Base-by-base conservation (phyloP, 2,113 vertebrate genomes). In the Epinephelus fuscoguttatus region DNA sequence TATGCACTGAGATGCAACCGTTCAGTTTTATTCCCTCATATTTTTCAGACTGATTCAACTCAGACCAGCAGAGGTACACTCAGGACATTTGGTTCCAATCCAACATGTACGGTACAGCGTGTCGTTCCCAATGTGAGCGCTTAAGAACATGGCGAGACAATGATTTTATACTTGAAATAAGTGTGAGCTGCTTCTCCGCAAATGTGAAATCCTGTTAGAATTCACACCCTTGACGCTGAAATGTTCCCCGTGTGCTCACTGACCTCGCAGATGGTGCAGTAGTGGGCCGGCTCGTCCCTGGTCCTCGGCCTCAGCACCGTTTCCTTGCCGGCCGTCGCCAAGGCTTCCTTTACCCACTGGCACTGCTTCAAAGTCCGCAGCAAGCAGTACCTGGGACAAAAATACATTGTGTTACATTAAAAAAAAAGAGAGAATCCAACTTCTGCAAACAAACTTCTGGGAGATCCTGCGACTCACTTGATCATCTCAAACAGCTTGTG, bases 401-500 rank as follows among this genome's bases (percentile, higher is more conserved):
- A 18, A 0, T 0, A 0, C 33, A 64, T 40, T 17, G 27, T 0
- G 42, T 19, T 50, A 11, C 23, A 3, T 33, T 25, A n/a, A 1
- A 63, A 47, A 11, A 27, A 21, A 19, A 11, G 9, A 6, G 18
- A 6, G 17, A 7, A 55, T 9, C 2, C 50, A 17, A n/a, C 21
- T 42, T 19, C 23, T 30, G 70, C 17, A 50, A 61, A 52, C 25
- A 15, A 13, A 37, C 17, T 2, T 14, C 23, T 1, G 23, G n/a
- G 17, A 12, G 25, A 49, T 4, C 25, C 17, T 0, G 25, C 0
- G 8, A 96, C 98, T 97, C 96, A 99, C 98, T 99, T 99, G 94
- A 99, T 99, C 98, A 99, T 99, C 95, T 99, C 98, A 84, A 99
- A 99, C 93, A 99, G 97, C 95, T 99, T 99, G 97, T 98, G 97